phyloP scores from a whole-genome alignment of 2,113 vertebrate species.

The Rhinoderma darwinii region DNA sequence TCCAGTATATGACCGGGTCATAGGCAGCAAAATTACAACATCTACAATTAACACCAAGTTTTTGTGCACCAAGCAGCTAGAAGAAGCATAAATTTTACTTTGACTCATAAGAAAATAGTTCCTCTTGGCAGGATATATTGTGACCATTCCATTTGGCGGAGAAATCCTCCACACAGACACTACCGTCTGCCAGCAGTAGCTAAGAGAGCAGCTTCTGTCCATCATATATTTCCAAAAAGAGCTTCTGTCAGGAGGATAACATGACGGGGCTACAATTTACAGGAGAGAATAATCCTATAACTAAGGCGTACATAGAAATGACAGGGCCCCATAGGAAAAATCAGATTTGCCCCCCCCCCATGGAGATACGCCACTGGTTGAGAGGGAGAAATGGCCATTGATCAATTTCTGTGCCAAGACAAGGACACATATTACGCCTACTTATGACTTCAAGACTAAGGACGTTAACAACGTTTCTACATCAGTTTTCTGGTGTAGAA shows the following conservation, averaged over 20 bases:
- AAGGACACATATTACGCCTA: too few species aligned
- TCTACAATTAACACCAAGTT: neutral
- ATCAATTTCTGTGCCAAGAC: too few species aligned
- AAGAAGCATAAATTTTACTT: neutral
- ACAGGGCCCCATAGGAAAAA: too few species aligned
- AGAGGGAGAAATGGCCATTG: too few species aligned
- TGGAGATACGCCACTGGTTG: too few species aligned
- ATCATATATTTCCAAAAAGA: neutral
- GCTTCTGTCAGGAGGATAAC: neutral
- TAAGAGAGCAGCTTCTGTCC: slow-evolving; percentile 27
- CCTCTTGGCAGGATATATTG: neutral
- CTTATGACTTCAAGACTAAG: too few species aligned
- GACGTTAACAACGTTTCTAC: too few species aligned
- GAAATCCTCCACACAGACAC: neutral
- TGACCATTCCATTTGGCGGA: slow-evolving; percentile 9
- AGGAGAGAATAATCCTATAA: too few species aligned
- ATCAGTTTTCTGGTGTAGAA: too few species aligned
- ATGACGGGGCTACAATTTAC: neutral
- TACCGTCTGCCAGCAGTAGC: slow-evolving; percentile 3
- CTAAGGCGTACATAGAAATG: too few species aligned
- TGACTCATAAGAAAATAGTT: neutral
- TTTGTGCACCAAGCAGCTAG: neutral
- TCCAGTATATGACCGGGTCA: neutral
- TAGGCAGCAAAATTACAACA: neutral
- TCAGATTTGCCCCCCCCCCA: too few species aligned